Evolutionary conservation across 1,140 invertebrate species (phyloP).

Genomic region (Drosophila guanche): DNA sequence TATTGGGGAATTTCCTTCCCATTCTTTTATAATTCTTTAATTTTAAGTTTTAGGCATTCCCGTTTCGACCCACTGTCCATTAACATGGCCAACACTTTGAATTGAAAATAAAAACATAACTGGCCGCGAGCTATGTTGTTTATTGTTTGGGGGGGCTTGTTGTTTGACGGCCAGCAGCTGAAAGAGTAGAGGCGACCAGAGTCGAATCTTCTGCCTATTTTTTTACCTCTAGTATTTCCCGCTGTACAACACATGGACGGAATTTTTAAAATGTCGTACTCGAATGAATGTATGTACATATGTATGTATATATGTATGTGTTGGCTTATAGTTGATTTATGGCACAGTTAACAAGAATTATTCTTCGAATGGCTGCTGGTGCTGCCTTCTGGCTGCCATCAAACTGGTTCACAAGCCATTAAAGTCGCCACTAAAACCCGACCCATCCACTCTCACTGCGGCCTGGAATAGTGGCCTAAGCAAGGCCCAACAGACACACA

Average conservation of each 20-base stretch:
- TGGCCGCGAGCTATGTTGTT: slow-evolving; percentile 38
- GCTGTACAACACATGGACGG: slow-evolving; percentile 18
- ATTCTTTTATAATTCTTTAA: too few species aligned
- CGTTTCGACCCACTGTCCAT: slow-evolving; percentile 18
- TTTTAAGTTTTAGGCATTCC: not conserved
- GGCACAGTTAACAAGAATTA: slow-evolving; percentile 47
- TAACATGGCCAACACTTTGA: slow-evolving; percentile 49
- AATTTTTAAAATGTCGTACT: slow-evolving; percentile 50
- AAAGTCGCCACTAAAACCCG: slow-evolving; percentile 30
- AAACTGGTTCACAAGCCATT: slow-evolving; percentile 53
- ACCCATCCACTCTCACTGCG: slow-evolving; percentile 47
- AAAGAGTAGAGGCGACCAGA: too few species aligned
- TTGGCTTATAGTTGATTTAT: slow-evolving; percentile 43
- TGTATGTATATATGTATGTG: not conserved
- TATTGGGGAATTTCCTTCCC: too few species aligned
- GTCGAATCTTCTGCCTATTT: slow-evolving; percentile 38
- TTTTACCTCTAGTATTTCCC: slow-evolving; percentile 52
- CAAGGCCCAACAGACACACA: slow-evolving; percentile 4
- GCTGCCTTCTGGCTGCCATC: slow-evolving; percentile 20
- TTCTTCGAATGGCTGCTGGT: slow-evolving; percentile 41
- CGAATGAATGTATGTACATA: too few species aligned
- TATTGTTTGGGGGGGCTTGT: slow-evolving; percentile 43
- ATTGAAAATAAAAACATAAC: slow-evolving; percentile 64
- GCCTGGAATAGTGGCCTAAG: slow-evolving; percentile 15
- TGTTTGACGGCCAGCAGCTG: slow-evolving; percentile 14